Evolutionary conservation across 2,113 vertebrate species (phyloP).

Genomic region (Megaptera novaeangliae): DNA sequence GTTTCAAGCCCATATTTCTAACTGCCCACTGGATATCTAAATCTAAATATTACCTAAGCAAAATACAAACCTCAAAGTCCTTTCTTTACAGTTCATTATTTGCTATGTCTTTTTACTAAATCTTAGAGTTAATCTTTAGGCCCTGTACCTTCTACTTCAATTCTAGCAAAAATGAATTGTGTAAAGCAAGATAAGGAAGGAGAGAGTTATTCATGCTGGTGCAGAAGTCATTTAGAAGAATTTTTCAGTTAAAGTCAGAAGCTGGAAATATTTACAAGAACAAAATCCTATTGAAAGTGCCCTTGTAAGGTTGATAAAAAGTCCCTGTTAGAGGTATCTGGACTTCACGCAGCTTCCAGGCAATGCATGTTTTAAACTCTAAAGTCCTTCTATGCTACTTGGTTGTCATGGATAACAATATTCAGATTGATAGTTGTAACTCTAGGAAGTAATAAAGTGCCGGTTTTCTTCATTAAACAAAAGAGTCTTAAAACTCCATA

Average conservation of each 20-base stretch:
- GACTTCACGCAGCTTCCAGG: neutral
- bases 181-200: neutral
- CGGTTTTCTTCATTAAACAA: conserved; percentile 6
- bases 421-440: neutral
- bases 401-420: neutral
- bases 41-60: neutral
- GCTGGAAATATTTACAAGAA: conserved; percentile 28
- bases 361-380: neutral
- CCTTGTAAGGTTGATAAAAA: conserved; percentile 14
- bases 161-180: conserved; percentile 3
- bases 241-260: neutral
- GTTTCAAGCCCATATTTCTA: neutral
- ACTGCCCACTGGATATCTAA: neutral
- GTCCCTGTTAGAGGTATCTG: neutral
- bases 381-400: neutral
- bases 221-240: neutral
- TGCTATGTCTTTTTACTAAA: neutral
- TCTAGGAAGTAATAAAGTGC: neutral
- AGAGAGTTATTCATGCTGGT: neutral
- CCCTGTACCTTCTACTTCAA: neutral
- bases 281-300: neutral
- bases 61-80: neutral
- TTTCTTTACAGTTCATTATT: neutral
- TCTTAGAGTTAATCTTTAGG: neutral
- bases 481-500: neutral